These are phyloP conservation scores for Drosophila teissieri DNA, from an alignment of 1,140 invertebrate species.

Conservation along the genomic window DNA sequence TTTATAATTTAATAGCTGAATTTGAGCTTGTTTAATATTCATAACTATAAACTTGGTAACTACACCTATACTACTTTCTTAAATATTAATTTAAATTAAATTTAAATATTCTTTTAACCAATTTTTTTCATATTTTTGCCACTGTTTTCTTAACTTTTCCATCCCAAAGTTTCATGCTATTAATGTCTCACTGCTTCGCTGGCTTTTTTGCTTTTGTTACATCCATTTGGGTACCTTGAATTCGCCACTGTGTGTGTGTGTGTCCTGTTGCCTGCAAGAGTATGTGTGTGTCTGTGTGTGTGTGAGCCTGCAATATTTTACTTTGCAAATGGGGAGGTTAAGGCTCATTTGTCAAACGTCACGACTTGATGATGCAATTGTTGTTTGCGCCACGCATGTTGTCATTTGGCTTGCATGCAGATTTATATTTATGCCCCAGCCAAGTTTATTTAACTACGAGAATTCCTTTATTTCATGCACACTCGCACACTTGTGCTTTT, in stretches of 20 bases:
- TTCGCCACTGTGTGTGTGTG: constrained; percentile 31
- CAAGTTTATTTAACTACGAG: constrained; percentile 63
- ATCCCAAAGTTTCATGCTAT: constrained; percentile 2
- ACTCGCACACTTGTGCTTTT: background rate
- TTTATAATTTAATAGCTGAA: too few species aligned
- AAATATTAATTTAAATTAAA: too few species aligned
- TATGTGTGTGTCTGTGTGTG: constrained; percentile 14
- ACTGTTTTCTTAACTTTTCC: too few species aligned
- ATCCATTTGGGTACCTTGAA: constrained; percentile 77
- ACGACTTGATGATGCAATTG: constrained; percentile 81
- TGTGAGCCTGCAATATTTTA: constrained; percentile 72
- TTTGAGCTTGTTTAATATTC: too few species aligned
- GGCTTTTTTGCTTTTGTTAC: constrained; percentile 73
- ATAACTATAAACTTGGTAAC: too few species aligned
- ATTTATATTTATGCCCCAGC: constrained; percentile 73
- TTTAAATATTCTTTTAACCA: too few species aligned
- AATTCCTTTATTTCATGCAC: constrained; percentile 35
- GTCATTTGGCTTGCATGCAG: constrained; percentile 76
- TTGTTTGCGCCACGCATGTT: constrained; percentile 54
- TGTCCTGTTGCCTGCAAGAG: constrained; percentile 12
- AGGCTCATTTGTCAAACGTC: constrained; percentile 80
- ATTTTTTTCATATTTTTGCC: too few species aligned
- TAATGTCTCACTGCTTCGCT: constrained; percentile 47
- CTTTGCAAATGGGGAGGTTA: constrained; percentile 55
- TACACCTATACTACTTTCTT: too few species aligned